Base-by-base conservation (phyloP, 2,113 vertebrate species). In the Ictalurus furcatus region DNA sequence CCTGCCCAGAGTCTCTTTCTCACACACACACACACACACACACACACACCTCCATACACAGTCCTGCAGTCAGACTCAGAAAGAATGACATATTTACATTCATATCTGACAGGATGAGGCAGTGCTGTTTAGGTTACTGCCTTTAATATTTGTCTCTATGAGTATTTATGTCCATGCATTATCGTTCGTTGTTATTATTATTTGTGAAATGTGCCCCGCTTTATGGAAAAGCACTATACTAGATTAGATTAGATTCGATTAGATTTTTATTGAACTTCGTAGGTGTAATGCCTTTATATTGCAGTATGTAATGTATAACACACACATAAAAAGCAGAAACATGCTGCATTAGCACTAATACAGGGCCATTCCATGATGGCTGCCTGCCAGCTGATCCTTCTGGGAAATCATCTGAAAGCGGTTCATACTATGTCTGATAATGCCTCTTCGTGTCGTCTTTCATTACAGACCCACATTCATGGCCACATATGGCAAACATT, bases 21-120 rank as follows among this genome's bases (percentile, higher is more conserved):
- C 71, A 28, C 59, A 34, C 40, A 76, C 78, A 65, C 79, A 13
- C 48, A 85, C 86, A 71, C 69, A 58, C 44, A 69, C 8, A 69
- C 73, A 69, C 82, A 59, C 58, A 69, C 56, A 34, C 40, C 11
- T 34, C 19, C n/a, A 84, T 21, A 79, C 25, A 84, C 82, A 65
- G 16, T 61, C 56, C 16, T 59, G 89, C 30, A 54, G 74, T 48
- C 40, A 48, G 23, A 3, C 40, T 14, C 23, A 44, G 23, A 52
- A 78, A 78, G 21, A 78, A 48, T 48, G 1, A 78, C 74, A 78
- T 78, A 78, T 78, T 78, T 78, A 78, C 44, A 78, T 78, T 48
- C 28, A 1, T 78, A 78, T 78, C 23, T 78, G 40, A 48, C 73
- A 37, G 30, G 30, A 73, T 73, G 30, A 37, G 30, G 34, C 4